phyloP scores from a whole-genome alignment of 2,113 vertebrate genomes.

The Cygnus atratus region DNA sequence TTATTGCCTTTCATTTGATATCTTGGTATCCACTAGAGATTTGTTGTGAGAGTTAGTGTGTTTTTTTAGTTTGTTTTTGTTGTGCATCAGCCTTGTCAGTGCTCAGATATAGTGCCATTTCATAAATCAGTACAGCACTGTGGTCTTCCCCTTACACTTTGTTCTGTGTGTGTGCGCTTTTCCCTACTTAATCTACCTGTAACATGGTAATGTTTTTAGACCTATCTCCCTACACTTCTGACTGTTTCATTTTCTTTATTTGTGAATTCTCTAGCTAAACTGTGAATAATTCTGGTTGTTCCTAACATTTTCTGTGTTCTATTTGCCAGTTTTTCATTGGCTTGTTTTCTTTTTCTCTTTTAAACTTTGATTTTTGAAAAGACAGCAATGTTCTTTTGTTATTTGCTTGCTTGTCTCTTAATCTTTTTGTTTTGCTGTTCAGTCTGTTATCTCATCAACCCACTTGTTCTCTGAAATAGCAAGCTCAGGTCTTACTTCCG shows the following conservation, averaged over 20 bases:
- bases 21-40: background rate
- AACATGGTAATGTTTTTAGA: background rate
- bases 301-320: background rate
- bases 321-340: background rate
- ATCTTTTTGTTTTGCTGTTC: conserved; percentile 49
- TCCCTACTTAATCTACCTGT: background rate
- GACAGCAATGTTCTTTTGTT: conserved; percentile 22
- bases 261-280: background rate
- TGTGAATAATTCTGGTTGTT: background rate
- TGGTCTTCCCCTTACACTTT: background rate
- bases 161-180: background rate
- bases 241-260: background rate
- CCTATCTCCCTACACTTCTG: background rate
- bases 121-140: background rate
- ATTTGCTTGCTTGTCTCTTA: conserved; percentile 31
- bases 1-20: background rate
- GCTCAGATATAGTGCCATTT: background rate
- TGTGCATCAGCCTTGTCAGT: background rate
- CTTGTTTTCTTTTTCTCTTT: background rate
- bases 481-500: conserved; percentile 9
- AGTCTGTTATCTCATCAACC: conserved; percentile 37
- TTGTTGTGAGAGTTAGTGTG: background rate
- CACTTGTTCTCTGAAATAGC: conserved; percentile 34
- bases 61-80: background rate
- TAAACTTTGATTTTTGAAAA: background rate